Conservation (phyloP, 2,113 vertebrate species). For the Sterrhoptilus dennistouni region DNA sequence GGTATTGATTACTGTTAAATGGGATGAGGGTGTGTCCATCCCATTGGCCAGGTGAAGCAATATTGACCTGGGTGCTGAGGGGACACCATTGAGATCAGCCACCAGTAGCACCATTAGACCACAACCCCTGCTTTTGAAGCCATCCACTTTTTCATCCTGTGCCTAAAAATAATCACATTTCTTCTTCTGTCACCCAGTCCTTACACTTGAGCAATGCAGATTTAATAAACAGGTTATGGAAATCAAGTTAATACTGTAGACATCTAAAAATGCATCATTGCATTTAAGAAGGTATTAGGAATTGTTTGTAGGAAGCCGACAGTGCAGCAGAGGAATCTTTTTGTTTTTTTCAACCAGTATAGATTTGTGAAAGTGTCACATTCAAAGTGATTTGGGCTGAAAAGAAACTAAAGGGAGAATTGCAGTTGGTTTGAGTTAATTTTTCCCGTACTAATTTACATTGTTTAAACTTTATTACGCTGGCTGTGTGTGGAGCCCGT, state of each 20-base stretch:
- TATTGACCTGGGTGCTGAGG: background rate
- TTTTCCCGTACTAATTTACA: accelerated
- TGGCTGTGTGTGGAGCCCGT: accelerated
- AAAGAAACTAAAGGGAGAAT: background rate
- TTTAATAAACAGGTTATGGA: background rate
- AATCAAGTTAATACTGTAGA: background rate
- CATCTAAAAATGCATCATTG: background rate
- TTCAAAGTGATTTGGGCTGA: background rate
- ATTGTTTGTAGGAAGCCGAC: background rate
- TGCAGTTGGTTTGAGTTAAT: background rate
- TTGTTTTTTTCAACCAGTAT: background rate
- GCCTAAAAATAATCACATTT: background rate
- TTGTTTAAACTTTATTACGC: background rate
- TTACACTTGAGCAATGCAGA: background rate
- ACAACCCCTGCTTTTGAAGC: background rate
- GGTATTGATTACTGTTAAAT: background rate
- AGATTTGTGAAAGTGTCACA: background rate
- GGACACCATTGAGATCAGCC: background rate
- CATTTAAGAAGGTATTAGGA: background rate
- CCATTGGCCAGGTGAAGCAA: background rate
- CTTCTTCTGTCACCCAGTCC: background rate
- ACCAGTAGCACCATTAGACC: background rate
- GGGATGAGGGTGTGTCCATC: background rate
- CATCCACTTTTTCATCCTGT: background rate
- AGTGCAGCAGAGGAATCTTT: background rate